These are phyloP conservation scores for Alauda arvensis DNA, from an alignment of 2,797 vertebrate species.

Conservation along the genomic window DNA sequence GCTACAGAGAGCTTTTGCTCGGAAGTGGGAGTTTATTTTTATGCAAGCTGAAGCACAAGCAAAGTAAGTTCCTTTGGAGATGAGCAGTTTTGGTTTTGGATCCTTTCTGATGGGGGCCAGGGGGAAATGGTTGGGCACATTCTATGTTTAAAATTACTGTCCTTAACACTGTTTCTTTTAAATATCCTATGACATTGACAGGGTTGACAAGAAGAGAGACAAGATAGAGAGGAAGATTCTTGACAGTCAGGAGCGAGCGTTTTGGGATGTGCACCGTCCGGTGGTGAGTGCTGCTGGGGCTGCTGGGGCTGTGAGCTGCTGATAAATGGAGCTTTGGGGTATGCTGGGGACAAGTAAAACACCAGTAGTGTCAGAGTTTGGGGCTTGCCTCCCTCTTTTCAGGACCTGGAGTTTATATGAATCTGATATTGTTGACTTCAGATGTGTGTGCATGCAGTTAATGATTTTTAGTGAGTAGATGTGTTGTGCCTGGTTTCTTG, in stretches of 20 bases:
- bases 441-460: not conserved
- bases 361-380: accelerated
- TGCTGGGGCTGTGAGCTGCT: not conserved
- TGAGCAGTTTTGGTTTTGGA: not conserved
- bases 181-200: conserved; percentile 49
- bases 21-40: conserved; percentile 99
- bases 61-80: conserved; percentile 82
- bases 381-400: not conserved
- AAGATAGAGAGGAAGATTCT: conserved; percentile 98
- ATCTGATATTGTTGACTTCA: not conserved
- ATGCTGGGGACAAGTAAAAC: not conserved
- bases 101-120: not conserved
- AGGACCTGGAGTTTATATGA: not conserved
- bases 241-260: conserved; percentile 95
- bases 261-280: conserved; percentile 97
- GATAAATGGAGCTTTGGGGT: not conserved
- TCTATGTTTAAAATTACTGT: not conserved
- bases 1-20: conserved; percentile 94
- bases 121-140: not conserved
- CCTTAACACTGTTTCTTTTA: not conserved
- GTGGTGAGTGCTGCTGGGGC: conserved; percentile 81
- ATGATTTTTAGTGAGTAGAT: not conserved
- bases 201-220: conserved; percentile 97
- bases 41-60: conserved; percentile 99
- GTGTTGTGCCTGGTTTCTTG: not conserved